Evolutionary conservation across 1,140 invertebrate genomes (phyloP).

Genomic region (Eubasilissa regina): DNA sequence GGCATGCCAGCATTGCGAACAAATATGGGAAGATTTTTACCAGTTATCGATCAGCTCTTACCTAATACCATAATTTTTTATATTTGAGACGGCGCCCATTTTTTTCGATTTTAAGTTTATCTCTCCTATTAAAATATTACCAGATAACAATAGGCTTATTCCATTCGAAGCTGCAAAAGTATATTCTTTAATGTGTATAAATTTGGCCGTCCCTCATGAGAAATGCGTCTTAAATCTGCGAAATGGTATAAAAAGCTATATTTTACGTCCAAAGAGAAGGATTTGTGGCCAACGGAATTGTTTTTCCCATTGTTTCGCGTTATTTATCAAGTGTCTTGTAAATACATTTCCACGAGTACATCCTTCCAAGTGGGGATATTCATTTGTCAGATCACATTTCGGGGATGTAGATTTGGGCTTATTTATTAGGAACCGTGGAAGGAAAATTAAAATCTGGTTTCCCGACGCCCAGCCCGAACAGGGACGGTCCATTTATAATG

Average conservation of each 20-base stretch:
- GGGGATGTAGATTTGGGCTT: slow-evolving; percentile 31
- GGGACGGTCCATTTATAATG: slow-evolving; percentile 30
- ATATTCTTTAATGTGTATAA: slow-evolving; percentile 1
- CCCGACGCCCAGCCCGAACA: background rate
- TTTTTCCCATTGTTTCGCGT: slow-evolving; percentile 33
- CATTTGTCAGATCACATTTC: slow-evolving; percentile 37
- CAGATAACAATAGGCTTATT: no score
- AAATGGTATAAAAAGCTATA: slow-evolving; percentile 31
- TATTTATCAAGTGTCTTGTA: slow-evolving; percentile 44
- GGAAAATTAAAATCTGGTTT: slow-evolving; percentile 48
- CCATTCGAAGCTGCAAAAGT: background rate
- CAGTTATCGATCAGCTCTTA: no score
- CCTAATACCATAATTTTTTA: no score
- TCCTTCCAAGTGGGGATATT: slow-evolving; percentile 32
- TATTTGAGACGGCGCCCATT: no score
- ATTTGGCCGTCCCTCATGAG: background rate
- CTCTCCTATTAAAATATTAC: no score
- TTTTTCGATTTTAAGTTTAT: no score
- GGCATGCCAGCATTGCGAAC: no score
- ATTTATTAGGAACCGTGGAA: slow-evolving; percentile 32
- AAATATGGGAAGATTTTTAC: no score
- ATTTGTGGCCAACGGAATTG: slow-evolving; percentile 39
- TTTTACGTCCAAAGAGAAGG: slow-evolving; percentile 34
- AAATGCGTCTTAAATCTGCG: slow-evolving; percentile 30
- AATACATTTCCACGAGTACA: slow-evolving; percentile 32